Conservation (phyloP, 2,797 vertebrate species). For the Discoglossus pictus region DNA sequence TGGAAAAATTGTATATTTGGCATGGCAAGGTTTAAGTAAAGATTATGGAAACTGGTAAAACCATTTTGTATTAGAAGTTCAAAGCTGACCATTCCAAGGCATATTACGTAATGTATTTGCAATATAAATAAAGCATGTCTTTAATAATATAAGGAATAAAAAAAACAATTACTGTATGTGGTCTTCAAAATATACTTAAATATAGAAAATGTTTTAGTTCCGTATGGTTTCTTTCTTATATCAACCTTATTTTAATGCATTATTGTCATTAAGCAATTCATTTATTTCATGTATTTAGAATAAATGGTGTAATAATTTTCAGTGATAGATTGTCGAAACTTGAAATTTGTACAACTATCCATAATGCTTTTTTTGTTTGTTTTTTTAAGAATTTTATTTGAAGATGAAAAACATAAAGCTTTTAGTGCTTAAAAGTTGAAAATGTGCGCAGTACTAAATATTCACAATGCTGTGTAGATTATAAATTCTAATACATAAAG, state of each 20-base stretch:
- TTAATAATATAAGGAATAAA: slow-evolving; percentile 16
- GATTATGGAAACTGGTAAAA: slow-evolving; percentile 21
- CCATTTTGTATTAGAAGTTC: slow-evolving; percentile 22
- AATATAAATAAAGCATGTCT: slow-evolving; percentile 14
- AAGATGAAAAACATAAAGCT: too few species aligned
- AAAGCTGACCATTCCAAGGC: slow-evolving; percentile 31
- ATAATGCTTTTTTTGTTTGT: too few species aligned
- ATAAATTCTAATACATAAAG: too few species aligned
- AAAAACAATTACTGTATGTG: not conserved
- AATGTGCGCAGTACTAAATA: too few species aligned
- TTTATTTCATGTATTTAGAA: slow-evolving; percentile 5
- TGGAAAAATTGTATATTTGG: slow-evolving; percentile 44
- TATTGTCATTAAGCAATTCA: not conserved
- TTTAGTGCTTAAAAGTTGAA: too few species aligned
- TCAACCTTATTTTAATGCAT: not conserved
- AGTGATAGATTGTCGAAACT: too few species aligned
- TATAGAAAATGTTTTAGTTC: too few species aligned
- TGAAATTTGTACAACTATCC: too few species aligned
- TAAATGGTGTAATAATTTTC: too few species aligned
- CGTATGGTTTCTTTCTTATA: not conserved
- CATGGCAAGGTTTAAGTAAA: slow-evolving; percentile 42
- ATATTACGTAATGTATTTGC: slow-evolving; percentile 38
- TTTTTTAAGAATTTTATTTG: too few species aligned
- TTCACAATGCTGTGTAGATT: too few species aligned
- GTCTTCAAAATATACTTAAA: not conserved